Percentiles rank a stretch among this genome's conserved stretches.
Evolutionary conservation across 2,888 invertebrate species (phyloP).

Genomic region (Eupithecia vulgata): DNA sequence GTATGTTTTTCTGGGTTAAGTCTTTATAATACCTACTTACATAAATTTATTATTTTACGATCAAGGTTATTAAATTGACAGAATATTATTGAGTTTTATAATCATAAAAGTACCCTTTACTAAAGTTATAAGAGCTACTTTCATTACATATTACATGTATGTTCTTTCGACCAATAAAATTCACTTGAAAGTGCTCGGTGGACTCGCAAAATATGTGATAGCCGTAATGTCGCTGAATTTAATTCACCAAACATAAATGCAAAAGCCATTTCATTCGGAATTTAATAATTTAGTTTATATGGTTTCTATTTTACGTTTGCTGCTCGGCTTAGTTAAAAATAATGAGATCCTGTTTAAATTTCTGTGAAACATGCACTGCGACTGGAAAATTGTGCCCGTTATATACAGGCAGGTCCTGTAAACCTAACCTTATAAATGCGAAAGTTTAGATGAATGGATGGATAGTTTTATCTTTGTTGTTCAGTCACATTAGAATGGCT

Average conservation of each 20-base stretch:
- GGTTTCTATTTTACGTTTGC: conserved; percentile 2
- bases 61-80: neutral
- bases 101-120: neutral
- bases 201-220: neutral
- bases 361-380: neutral
- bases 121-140: neutral
- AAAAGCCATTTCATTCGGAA: neutral
- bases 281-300: conserved; percentile 5
- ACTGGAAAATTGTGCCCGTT: neutral
- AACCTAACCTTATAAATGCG: no score
- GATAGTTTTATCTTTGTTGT: no score
- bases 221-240: neutral
- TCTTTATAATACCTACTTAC: neutral
- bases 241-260: neutral
- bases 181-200: neutral
- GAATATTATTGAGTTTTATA: neutral
- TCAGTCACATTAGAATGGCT: no score
- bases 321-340: neutral
- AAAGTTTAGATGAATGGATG: no score
- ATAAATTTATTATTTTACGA: neutral
- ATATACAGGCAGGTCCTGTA: neutral
- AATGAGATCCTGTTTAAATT: neutral
- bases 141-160: neutral
- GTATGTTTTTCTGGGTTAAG: neutral
- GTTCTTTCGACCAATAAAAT: neutral